phyloP scores from a whole-genome alignment of 1,140 invertebrate species.

The Diachasmimorpha longicaudata region DNA sequence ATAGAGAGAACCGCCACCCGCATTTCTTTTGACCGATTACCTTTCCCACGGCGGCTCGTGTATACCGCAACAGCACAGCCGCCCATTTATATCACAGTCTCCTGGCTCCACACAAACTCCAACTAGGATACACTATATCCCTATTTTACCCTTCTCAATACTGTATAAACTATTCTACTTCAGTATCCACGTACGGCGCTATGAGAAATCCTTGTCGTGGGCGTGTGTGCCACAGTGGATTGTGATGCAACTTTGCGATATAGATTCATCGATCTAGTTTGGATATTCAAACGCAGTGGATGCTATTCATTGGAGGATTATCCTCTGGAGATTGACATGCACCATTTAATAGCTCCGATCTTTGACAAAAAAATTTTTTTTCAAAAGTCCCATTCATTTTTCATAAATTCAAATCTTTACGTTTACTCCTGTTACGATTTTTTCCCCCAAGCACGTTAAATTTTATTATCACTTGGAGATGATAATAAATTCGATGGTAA shows the following conservation, averaged over 20 bases:
- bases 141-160: background rate
- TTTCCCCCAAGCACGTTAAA: too few species aligned
- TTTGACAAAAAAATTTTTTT: too few species aligned
- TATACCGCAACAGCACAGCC: conserved; percentile 21
- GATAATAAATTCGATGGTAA: too few species aligned
- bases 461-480: too few species aligned
- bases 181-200: conserved; percentile 24
- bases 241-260: conserved; percentile 35
- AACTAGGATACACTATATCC: background rate
- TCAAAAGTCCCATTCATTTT: too few species aligned
- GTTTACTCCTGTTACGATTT: too few species aligned
- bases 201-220: conserved; percentile 48
- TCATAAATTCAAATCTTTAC: too few species aligned
- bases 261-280: background rate
- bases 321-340: too few species aligned
- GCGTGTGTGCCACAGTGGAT: conserved; percentile 36
- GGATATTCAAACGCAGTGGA: background rate
- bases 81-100: conserved; percentile 47
- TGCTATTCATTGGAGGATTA: too few species aligned
- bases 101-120: background rate
- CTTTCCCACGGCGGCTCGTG: conserved; percentile 51
- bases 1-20: conserved; percentile 30
- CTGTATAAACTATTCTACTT: background rate
- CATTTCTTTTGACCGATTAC: conserved; percentile 55
- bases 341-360: too few species aligned